Evolutionary conservation across 2,113 vertebrate species (phyloP), one percentile per base, ranked within the genome.

Genomic region (Rhynchomys soricoides): DNA sequence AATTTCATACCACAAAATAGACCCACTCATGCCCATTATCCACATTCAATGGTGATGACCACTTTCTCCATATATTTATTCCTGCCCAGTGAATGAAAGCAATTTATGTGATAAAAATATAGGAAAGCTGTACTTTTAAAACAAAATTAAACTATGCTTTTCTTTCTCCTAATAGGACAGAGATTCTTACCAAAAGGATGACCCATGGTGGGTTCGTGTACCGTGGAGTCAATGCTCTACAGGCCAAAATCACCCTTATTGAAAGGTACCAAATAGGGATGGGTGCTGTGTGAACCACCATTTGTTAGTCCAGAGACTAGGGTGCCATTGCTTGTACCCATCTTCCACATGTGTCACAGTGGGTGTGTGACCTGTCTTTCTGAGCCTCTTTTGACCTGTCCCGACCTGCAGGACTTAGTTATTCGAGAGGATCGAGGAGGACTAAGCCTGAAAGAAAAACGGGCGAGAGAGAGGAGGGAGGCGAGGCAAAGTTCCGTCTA

Each of bases 221-320:
- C 26, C 74, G 5, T 0, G 97, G 98, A 0, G 64, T 31, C 5
- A 96, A 88, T 2, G 93, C 86, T 70, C 74, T 98, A 22, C 90
- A 71, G 74, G 90, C 96, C 83, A 98, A 98, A 85, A 98, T 99
- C 91, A 97, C 96, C 24, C 97, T 99, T 3, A 99, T 99, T 73
- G 98, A 98, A 95, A 98, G 98, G 99, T 99, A 98, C 1, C 6
- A 26, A 66, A 4, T 13, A 1, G 85, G 77, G 86, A 9, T 31
- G 17, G 4, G 3, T 40, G 24, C 45, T 17, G 0, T 50, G 8
- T 29, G 1, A 15, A 2, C 21, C 6, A 13, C 55, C 0, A 12
- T 62, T 5, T 11, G 55, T 68, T n/a, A 4, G 22, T 34, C 31
- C n/a, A 21, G 66, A n/a, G 19, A 29, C 48, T 13, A 43, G 21